Evolutionary conservation across 2,797 vertebrate genomes (phyloP).

Genomic region (Lagocephalus sceleratus): DNA sequence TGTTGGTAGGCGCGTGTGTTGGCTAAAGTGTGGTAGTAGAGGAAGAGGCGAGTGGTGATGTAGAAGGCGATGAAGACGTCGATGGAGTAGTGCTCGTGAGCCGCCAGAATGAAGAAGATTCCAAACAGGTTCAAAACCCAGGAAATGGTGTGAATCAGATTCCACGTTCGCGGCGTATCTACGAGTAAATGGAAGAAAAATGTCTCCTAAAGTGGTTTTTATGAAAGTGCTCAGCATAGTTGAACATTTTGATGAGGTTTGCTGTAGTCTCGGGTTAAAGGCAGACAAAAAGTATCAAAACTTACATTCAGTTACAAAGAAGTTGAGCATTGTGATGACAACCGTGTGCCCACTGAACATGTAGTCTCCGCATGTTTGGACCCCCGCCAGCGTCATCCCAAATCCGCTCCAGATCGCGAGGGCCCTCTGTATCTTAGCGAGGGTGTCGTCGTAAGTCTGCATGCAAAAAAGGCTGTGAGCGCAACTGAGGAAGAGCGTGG

Average conservation of each 20-base stretch:
- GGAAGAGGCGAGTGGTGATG: conserved; percentile 96
- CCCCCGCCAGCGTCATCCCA: conserved; percentile 94
- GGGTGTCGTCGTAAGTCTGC: conserved; percentile 86
- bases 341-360: conserved; percentile 99
- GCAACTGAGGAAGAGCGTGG: neutral
- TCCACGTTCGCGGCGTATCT: conserved; percentile 96
- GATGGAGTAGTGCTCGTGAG: conserved; percentile 97
- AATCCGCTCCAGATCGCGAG: conserved; percentile 94
- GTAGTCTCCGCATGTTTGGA: conserved; percentile 96
- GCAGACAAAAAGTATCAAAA: conserved; percentile 22
- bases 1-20: conserved; percentile 95
- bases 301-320: conserved; percentile 98
- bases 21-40: conserved; percentile 95
- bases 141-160: conserved; percentile 94
- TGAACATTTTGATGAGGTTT: no score
- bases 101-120: conserved; percentile 98
- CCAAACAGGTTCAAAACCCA: conserved; percentile 98
- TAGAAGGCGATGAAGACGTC: conserved; percentile 99
- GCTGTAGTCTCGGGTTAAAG: neutral
- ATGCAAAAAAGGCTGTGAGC: conserved; percentile 18
- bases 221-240: no score
- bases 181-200: conserved; percentile 4
- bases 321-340: conserved; percentile 94
- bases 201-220: no score
- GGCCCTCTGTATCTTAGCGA: conserved; percentile 88